Base-by-base conservation (phyloP, 2,797 vertebrate genomes). In the Hipposideros larvatus region DNA sequence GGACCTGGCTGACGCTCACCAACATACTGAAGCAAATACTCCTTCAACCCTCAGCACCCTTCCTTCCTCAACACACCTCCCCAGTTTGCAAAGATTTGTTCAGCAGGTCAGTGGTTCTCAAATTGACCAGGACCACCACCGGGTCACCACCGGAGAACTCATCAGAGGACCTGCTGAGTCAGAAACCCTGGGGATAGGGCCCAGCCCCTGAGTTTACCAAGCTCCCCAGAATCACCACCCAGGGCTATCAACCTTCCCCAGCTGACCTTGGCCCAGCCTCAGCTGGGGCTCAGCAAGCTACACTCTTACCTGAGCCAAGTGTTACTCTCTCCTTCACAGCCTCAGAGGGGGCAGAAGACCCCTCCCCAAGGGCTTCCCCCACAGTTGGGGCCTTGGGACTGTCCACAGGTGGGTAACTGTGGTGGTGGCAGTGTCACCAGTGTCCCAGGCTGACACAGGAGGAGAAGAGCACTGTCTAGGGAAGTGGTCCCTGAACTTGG, bases 51-150 rank as follows among this genome's bases (percentile, higher is more conserved):
- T 41, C 7, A 0, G 31, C 0, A 4, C 5, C 48, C 70, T 28
- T 61, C 82, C 83, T 85, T 43, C 75, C 31, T 28, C 15, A 3
- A 6, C 63, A 31, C 41, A 48, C 55, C 80, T 75, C 37, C 57
- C 79, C 57, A 16, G 83, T 53, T 63, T 70, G 73, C 83, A 59
- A 34, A 18, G 85, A 70, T 90, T 10, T 74, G 71, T 74, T 68
- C 74, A 15, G 65, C 15, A 28, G 74, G 21, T 51, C 41, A 26
- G 37, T 0, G 43, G 79, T 41, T 85, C 88, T 90, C 91, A 26
- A 65, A 61, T 71, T 3, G 57, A 59, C 37, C 46, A 13, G 46
- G 46, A 48, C 46, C 48, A 51, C 13, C 48, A 51, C 6, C 43
- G 43, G 43, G 55, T 22, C 22, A 57, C 55, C 59, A 18, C 14